Evolutionary conservation across 2,797 vertebrate species (phyloP).

Genomic region (Heterohyrax brucei): DNA sequence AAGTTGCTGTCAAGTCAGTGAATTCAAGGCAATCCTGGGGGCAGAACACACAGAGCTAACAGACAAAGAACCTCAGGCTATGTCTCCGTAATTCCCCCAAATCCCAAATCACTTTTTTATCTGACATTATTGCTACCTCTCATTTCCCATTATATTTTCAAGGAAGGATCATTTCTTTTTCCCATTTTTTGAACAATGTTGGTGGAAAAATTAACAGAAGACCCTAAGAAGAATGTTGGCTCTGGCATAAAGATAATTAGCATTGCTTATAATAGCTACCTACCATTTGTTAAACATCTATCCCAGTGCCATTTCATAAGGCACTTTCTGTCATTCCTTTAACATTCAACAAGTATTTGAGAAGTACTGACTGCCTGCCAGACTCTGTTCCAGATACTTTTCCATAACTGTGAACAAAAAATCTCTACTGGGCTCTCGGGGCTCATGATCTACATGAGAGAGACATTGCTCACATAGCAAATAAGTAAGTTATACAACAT

Average conservation of each 20-base stretch:
- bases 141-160: neutral
- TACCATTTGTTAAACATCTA: neutral
- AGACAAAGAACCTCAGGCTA: neutral
- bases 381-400: neutral
- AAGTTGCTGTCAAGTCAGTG: neutral
- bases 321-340: neutral
- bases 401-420: neutral
- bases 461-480: neutral
- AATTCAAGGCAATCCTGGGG: neutral
- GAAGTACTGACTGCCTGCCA: neutral
- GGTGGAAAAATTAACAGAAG: neutral
- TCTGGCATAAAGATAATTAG: slow-evolving; percentile 48
- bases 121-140: neutral
- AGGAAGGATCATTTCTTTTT: neutral
- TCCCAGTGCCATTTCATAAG: neutral
- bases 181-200: neutral
- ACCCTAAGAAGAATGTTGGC: neutral
- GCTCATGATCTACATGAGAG: neutral
- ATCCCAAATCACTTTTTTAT: neutral
- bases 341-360: neutral
- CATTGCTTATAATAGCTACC: neutral
- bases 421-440: neutral
- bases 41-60: neutral
- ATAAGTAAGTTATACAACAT: neutral
- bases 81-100: neutral